Conservation (phyloP, 1,140 invertebrate species). For the Whitmania pigra region DNA sequence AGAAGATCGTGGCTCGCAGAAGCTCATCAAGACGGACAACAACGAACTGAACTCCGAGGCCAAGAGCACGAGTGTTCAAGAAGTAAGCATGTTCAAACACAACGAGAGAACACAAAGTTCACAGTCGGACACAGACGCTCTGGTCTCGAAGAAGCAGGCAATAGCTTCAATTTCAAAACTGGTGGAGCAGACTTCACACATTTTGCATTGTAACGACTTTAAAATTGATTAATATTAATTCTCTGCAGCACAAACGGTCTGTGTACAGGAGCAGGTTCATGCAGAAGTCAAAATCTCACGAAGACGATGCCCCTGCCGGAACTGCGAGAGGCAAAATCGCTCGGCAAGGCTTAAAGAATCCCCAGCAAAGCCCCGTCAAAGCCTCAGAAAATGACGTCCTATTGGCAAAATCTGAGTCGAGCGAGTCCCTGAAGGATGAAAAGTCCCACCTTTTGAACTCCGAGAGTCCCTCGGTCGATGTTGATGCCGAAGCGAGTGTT, state of each 20-base stretch:
- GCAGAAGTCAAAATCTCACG: conserved; percentile 39
- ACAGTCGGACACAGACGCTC: not conserved
- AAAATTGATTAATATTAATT: not conserved
- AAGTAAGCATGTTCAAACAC: no score
- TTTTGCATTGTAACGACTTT: not conserved
- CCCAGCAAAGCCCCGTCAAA: not conserved
- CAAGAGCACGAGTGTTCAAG: no score
- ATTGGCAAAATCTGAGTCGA: not conserved
- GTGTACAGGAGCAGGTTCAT: conserved; percentile 33
- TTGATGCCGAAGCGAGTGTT: no score
- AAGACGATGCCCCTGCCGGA: conserved; percentile 34
- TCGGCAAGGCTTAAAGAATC: conserved; percentile 28
- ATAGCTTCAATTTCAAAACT: no score
- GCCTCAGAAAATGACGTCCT: not conserved
- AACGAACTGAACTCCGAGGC: not conserved
- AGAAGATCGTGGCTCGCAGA: conserved; percentile 9
- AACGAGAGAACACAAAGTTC: not conserved
- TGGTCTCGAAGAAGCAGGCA: not conserved
- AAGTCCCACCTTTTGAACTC: not conserved
- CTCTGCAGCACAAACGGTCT: conserved; percentile 27
- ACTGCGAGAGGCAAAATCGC: conserved; percentile 33
- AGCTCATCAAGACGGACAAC: not conserved
- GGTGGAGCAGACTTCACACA: no score
- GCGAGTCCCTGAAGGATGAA: not conserved
- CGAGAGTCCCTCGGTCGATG: not conserved